Evolutionary conservation across 2,888 invertebrate genomes (phyloP).

Genomic region (Julus scanicus): DNA sequence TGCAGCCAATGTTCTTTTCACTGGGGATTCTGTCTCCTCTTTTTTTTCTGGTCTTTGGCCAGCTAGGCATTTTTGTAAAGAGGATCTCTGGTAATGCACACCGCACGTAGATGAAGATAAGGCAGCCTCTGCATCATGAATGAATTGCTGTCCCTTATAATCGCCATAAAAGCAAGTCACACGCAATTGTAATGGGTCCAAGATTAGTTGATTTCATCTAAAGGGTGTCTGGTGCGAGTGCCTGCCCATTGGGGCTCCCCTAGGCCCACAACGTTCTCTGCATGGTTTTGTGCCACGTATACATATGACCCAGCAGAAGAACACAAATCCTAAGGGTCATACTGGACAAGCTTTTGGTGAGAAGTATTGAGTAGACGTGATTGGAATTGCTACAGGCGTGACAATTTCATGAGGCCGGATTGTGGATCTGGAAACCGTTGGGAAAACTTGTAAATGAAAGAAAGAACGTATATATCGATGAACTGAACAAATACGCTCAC

Average conservation of each 20-base stretch:
- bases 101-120: constrained; percentile 49
- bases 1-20: constrained; percentile 42
- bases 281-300: constrained; percentile 5
- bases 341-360: constrained; percentile 3
- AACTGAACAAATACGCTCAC: background rate
- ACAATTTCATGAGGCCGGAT: background rate
- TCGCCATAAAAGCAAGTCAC: constrained; percentile 50
- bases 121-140: constrained; percentile 48
- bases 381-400: constrained; percentile 39
- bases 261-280: background rate
- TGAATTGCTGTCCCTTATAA: constrained; percentile 52
- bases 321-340: constrained; percentile 25
- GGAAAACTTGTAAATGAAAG: background rate
- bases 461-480: background rate
- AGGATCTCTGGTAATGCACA: constrained; percentile 49
- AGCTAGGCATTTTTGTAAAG: constrained; percentile 46
- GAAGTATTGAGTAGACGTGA: constrained; percentile 6
- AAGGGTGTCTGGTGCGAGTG: constrained; percentile 45
- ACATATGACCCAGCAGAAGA: background rate
- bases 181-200: constrained; percentile 51
- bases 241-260: constrained; percentile 19
- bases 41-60: constrained; percentile 49
- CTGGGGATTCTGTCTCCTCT: constrained; percentile 47
- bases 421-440: background rate
- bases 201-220: constrained; percentile 49